Evolutionary conservation across 2,888 invertebrate genomes (phyloP), one percentile per base, ranked within the genome.

Genomic region (Phragmatobia fuliginosa): DNA sequence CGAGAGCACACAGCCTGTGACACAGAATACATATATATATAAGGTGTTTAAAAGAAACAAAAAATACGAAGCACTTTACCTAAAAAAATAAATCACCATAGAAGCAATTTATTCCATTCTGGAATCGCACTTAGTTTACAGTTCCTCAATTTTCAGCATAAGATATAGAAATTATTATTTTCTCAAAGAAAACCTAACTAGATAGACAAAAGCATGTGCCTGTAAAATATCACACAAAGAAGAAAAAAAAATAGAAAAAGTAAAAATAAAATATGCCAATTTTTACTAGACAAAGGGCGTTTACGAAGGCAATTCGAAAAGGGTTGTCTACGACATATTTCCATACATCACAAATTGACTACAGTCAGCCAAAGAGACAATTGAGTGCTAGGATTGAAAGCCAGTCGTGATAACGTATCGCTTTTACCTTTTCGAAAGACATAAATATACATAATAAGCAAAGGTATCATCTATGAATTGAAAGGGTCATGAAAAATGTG

Each of bases 391-490:
- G 33, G 10, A 33, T 67, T 28, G 60, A 60, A 64, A 67, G 56
- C 61, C 33, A 45, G 7, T 49, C 3, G 28, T 65, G 52, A 58
- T 52, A 38, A 25, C 41, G 33, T 67, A 66, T 66, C 52, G 63
- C 25, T 49, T 33, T 56, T 52, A 63, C 36, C 56, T 49, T 66
- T 70, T 62, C 33, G 28, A 62, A 32, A 64, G 31, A 67, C 58
- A 59, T 64, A 67, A 21, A n/a, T n/a, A 28, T 33, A 25, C 5
- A 52, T 36, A 36, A 21, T 62, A 45, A 7, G 11, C 64, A 70
- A 62, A 66, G 28, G 41, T 71, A 59, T 71, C 70, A 66, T 64
- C 72, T 70, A 70, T 67, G 70, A 70, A 71, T 76, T 74, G n/a
- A 36, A 67, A n/a, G n/a, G 56, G 56, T 32, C 41, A 18, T 52